Evolutionary conservation across 2,888 invertebrate genomes (phyloP).

Genomic region (Eupithecia abbreviata): DNA sequence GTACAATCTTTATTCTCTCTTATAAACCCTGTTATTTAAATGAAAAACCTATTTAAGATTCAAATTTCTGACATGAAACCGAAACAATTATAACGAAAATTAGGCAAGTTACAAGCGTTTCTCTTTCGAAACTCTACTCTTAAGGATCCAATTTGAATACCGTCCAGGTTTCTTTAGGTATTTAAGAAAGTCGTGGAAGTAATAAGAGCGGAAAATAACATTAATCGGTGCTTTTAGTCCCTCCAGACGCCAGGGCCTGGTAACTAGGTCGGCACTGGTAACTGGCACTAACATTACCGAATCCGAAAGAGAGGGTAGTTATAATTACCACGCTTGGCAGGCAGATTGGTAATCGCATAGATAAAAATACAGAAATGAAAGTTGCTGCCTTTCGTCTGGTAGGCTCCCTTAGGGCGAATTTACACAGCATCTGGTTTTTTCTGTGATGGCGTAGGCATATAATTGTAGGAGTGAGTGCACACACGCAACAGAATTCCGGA

Average conservation of each 20-base stretch:
- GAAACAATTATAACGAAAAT: slow-evolving; percentile 28
- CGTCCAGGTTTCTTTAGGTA: slow-evolving; percentile 1
- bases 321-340: too few species aligned
- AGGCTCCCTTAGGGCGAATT: too few species aligned
- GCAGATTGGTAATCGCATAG: too few species aligned
- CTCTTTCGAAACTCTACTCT: background rate
- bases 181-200: background rate
- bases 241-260: background rate
- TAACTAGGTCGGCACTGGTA: background rate
- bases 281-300: background rate
- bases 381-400: too few species aligned
- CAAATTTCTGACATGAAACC: slow-evolving; percentile 24
- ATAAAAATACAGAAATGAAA: too few species aligned
- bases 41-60: slow-evolving; percentile 20
- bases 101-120: slow-evolving; percentile 18
- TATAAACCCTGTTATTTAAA: slow-evolving; percentile 13
- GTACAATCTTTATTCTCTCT: slow-evolving; percentile 15
- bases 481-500: too few species aligned
- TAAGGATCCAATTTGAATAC: slow-evolving; percentile 12
- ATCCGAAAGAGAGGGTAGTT: background rate
- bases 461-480: too few species aligned
- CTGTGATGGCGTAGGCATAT: too few species aligned
- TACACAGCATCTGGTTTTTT: too few species aligned
- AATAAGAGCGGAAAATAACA: background rate
- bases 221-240: background rate